Base-by-base conservation (phyloP, 92 coral and sea anemone genomes). In the Virgularia gustaviana region DNA sequence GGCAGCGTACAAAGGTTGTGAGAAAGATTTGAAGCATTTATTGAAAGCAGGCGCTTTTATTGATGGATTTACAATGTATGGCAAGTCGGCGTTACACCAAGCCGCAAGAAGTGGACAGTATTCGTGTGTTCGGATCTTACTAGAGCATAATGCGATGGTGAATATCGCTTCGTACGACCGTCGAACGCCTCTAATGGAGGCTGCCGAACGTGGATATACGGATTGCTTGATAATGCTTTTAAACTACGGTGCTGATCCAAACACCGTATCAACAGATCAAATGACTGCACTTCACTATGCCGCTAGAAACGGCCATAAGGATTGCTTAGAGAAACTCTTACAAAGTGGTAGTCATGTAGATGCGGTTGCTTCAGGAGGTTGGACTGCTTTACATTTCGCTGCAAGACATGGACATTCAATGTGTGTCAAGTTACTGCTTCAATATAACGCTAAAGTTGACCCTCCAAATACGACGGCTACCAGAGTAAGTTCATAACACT, bases 241-340 rank as follows among this genome's bases (percentile, higher is more conserved):
- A 73, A 88, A 87, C 61, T 89, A 90, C 81, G 96, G 95, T 11
- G 99, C 96, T 32, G 95, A 87, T 52, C 90, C 88, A 49, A 94
- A 94, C 66, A 91, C 94, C 42, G 88, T 91, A 2, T 89, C 99
- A 19, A 79, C 96, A 63, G 88, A 91, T 78, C 96, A 89, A 80
- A 89, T 96, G 99, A 94, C 96, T 44, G 99, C 99, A 45, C 76
- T 94, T 59, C 99, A 94, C 75, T 94, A 84, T 65, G 99, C 99
- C 70, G 90, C 99, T 31, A 81, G 99, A 58, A 94, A 94, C 56
- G 99, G 99, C 73, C 99, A 94, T 65, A 73, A 70, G 41, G 87
- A 94, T 72, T 94, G 99, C 79, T 77, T 94, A 82, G 99, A 94
- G 86, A 87, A 89, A 54, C 91, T 94, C 15, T 83, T 89, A 78